Evolutionary conservation across 2,797 vertebrate genomes (phyloP), one percentile per base, ranked within the genome.

Genomic region (Holocentrus rufus): DNA sequence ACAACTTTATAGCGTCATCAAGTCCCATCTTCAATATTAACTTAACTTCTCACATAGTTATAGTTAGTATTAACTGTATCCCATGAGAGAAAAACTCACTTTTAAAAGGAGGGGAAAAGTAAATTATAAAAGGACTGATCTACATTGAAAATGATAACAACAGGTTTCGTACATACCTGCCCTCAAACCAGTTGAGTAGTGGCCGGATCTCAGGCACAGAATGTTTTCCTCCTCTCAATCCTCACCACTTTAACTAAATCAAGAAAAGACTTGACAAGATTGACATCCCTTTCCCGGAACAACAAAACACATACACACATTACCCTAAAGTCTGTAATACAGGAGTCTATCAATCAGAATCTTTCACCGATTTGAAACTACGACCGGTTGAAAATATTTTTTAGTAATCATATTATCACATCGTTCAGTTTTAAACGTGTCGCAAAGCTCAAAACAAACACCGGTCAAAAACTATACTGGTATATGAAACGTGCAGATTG

Each of bases 231-330:
- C 20, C 10, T 62, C 2, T 44, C 31, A 31, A 6, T n/a, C 47
- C 67, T 82, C 46, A 69, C 53, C 53, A 73, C 27, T 82, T 78
- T 0, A 36, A 62, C 34, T 39, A 14, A 57, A 63, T 46, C 8
- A 5, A 46, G 15, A 17, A 42, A 42, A 9, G 13, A 18, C 15
- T 10, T 39, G 39, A 25, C 0, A 1, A 65, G 70, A 57, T 65
- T 52, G 9, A 46, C 80, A 67, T 74, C 86, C 78, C 31, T 77
- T 93, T 93, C 89, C 92, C 82, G 92, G 92, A 93, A 93, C 42
- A 58, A 65, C 20, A 49, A 15, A 46, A 53, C 1, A 23, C n/a
- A 14, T 46, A 58, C 25, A 39, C 44, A 55, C 44, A 39, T 50
- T 87, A 91, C 92, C 90, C 80, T 1, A 0, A 69, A 4, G 6